Conservation (phyloP, 2,113 vertebrate genomes). For the Microcebus lehilahytsara region DNA sequence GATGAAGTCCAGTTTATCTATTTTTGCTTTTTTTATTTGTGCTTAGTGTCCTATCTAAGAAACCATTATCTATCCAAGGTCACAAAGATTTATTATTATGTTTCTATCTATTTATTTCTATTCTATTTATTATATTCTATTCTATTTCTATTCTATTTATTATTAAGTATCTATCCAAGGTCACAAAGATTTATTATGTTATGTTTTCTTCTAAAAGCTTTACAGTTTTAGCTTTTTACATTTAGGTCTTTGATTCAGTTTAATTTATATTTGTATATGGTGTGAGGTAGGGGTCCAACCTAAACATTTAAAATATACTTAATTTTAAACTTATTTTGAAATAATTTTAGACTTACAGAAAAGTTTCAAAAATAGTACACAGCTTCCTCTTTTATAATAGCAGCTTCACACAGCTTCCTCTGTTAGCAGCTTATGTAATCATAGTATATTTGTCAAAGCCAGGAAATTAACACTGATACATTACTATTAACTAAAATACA, state of each 20-base stretch:
- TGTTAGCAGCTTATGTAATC: neutral
- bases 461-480: neutral
- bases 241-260: neutral
- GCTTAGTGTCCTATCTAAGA: neutral
- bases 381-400: neutral
- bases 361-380: neutral
- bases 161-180: neutral
- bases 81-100: neutral
- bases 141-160: too few relatives aligned
- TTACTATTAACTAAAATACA: neutral
- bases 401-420: neutral
- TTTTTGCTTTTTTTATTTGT: neutral
- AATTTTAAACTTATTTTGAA: neutral
- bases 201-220: neutral
- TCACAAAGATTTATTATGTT: neutral
- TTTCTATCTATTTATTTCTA: neutral
- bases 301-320: neutral
- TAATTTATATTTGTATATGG: neutral
- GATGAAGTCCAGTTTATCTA: neutral
- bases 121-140: too few relatives aligned
- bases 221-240: neutral
- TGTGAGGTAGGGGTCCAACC: neutral
- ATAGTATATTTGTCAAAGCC: neutral
- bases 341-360: neutral
- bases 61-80: neutral